Evolutionary conservation across 2,113 vertebrate genomes (phyloP).

Genomic region (Phrynosoma platyrhinos): DNA sequence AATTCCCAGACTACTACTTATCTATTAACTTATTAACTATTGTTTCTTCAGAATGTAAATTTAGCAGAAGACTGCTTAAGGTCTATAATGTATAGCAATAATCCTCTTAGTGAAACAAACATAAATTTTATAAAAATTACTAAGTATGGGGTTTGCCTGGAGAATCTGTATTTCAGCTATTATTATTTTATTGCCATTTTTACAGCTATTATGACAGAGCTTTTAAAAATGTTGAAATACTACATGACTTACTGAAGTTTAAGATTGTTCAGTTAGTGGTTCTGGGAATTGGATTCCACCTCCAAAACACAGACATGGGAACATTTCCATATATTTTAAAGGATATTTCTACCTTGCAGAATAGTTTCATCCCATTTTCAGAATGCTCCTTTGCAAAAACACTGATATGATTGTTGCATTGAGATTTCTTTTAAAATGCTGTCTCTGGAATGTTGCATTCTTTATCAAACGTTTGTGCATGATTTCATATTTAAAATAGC

Average conservation of each 20-base stretch:
- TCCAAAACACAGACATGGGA: neutral
- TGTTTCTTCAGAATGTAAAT: neutral
- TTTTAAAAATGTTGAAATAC: neutral
- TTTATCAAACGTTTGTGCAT: neutral
- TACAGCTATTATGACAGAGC: neutral
- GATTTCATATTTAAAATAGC: neutral
- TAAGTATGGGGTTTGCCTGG: neutral
- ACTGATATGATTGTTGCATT: too few species aligned
- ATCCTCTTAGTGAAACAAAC: neutral
- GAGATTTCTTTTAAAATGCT: neutral
- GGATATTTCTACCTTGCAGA: neutral
- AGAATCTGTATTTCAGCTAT: neutral
- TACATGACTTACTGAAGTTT: neutral
- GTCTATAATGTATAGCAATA: neutral
- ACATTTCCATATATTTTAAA: neutral
- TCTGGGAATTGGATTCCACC: neutral
- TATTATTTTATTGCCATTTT: neutral
- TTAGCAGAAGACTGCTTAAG: conserved; percentile 38
- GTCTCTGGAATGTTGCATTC: neutral
- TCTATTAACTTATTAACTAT: neutral
- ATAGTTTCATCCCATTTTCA: neutral
- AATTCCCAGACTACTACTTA: neutral
- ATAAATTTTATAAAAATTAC: too few species aligned
- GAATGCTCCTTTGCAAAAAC: neutral
- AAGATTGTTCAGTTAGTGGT: neutral